Conservation (phyloP, 2,888 invertebrate genomes). For the Eilema caniola region DNA sequence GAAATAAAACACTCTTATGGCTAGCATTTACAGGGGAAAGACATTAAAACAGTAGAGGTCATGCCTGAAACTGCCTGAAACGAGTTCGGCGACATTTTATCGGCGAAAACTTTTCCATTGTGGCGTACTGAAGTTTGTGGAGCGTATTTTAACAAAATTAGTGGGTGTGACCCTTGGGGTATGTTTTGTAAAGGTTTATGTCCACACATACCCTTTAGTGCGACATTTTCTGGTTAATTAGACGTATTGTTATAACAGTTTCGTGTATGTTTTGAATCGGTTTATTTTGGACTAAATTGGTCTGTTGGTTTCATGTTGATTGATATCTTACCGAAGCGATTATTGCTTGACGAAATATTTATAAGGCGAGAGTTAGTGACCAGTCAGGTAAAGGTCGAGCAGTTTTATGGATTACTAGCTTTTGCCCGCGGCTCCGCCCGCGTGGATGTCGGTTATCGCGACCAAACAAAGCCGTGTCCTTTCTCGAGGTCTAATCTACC, state of each 20-base stretch:
- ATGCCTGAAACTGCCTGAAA: constrained; percentile 22
- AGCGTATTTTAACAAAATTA: constrained; percentile 41
- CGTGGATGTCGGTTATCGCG: no score
- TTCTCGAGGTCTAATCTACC: no score
- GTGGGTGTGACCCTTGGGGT: constrained; percentile 19
- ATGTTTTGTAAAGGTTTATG: constrained; percentile 18
- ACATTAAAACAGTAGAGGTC: constrained; percentile 37
- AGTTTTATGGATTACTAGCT: no score
- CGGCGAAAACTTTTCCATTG: constrained; percentile 35
- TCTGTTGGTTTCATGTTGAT: background rate
- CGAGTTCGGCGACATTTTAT: constrained; percentile 32
- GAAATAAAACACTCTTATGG: constrained; percentile 22
- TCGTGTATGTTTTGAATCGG: background rate
- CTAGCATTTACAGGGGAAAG: constrained; percentile 33
- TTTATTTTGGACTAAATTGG: background rate
- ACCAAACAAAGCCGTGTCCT: no score
- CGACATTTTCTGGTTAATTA: constrained; percentile 15
- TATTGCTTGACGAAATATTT: background rate
- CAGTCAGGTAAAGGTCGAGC: no score
- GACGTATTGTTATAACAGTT: constrained; percentile 8
- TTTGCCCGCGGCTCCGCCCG: no score
- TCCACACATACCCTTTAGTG: constrained; percentile 9
- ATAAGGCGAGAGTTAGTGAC: no score
- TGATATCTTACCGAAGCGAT: background rate
- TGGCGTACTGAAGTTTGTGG: constrained; percentile 28